Conservation (phyloP, 2,797 vertebrate genomes). For the Poecile montanus region DNA sequence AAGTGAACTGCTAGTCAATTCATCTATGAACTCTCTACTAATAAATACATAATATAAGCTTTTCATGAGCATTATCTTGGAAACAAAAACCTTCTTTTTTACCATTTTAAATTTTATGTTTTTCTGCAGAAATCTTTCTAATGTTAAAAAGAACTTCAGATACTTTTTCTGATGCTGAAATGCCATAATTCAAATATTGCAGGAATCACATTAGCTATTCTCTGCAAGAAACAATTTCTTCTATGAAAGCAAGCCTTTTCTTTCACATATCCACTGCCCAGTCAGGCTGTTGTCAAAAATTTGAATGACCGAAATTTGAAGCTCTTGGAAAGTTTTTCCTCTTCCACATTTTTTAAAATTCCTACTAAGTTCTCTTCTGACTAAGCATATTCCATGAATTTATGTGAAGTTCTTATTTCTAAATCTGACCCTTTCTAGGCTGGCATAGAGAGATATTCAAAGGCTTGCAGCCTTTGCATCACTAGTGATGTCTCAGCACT, state of each 20-base stretch:
- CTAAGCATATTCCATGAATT: background rate
- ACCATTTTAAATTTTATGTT: conserved; percentile 46
- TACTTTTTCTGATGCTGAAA: conserved; percentile 60
- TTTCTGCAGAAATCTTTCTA: conserved; percentile 47
- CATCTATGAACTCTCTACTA: conserved; percentile 40
- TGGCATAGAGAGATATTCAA: background rate
- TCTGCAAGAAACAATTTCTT: conserved; percentile 35
- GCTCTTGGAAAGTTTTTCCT: background rate
- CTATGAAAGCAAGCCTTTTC: background rate
- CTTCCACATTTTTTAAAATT: background rate
- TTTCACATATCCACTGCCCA: background rate
- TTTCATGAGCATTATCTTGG: conserved; percentile 56
- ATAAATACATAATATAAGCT: conserved; percentile 39
- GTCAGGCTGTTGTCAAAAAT: conserved; percentile 14
- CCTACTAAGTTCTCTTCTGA: background rate
- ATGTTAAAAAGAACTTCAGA: conserved; percentile 49
- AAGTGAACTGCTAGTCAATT: conserved; percentile 52
- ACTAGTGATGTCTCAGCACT: background rate
- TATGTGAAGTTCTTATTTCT: background rate
- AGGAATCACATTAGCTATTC: conserved; percentile 18
- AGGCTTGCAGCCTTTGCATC: background rate
- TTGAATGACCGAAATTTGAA: background rate
- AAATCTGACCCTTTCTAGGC: background rate
- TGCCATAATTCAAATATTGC: conserved; percentile 42
- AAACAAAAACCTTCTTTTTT: conserved; percentile 52